These are phyloP conservation scores for Homalodisca vitripennis DNA, from an alignment of 1,140 invertebrate genomes.

Conservation along the genomic window DNA sequence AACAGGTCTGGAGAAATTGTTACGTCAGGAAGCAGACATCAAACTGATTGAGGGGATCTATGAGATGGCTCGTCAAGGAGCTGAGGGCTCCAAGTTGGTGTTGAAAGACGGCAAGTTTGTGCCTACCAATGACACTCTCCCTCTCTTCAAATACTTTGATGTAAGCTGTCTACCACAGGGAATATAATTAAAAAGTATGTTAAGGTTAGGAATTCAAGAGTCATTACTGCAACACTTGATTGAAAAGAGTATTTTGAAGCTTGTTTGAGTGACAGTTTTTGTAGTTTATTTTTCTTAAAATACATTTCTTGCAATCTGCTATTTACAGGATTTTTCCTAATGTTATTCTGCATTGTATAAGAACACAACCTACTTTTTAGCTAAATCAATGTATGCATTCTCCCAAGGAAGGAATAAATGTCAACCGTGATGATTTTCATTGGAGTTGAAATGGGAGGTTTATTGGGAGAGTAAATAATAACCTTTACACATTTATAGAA, in stretches of 20 bases:
- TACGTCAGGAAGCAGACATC: neutral
- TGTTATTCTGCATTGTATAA: no score
- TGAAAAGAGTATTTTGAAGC: neutral
- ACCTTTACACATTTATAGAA: no score
- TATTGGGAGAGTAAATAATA: no score
- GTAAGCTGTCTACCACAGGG: neutral
- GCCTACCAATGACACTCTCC: conserved; percentile 11
- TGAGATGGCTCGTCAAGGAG: neutral
- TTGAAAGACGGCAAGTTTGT: neutral
- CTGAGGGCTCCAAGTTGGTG: neutral
- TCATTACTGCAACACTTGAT: neutral
- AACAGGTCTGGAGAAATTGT: conserved; percentile 9
- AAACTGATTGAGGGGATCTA: conserved; percentile 9
- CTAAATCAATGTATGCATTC: no score
- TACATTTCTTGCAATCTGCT: neutral
- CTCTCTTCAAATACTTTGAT: conserved; percentile 16
- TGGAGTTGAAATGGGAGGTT: no score
- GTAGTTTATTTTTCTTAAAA: neutral
- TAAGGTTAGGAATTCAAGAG: neutral
- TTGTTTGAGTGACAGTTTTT: neutral
- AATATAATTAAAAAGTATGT: neutral
- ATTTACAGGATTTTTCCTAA: neutral
- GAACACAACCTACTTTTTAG: no score
- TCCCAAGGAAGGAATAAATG: no score
- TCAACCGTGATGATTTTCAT: no score